Base-by-base conservation (phyloP, 2,888 invertebrate species). In the Opisthograptis luteolata region DNA sequence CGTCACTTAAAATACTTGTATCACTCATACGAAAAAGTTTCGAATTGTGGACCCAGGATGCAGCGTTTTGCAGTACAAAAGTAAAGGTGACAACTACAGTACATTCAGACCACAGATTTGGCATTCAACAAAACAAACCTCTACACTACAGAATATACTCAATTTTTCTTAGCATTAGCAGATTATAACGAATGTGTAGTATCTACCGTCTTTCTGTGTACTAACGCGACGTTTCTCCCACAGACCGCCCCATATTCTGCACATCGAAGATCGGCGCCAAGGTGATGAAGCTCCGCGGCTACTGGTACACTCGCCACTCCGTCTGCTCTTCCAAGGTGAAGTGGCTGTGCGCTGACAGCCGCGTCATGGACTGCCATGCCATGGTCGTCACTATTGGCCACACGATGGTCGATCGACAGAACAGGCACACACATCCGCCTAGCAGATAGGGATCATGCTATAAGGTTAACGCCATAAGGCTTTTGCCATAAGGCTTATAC, bases 241-340 rank as follows among this genome's bases (percentile, higher is more conserved):
- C 75, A 81, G 85, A 85, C 60, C 81, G 86, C 0, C 88, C 87
- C 0, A 68, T 76, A 2, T 88, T 88, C 71, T 84, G 78, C 73
- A 85, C 82, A 1, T 81, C 86, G 0, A 80, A 79, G 32, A 85
- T 82, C 36, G 87, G 87, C 0, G 87, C 83, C 0, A 76, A 81
- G 17, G 74, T 85, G 15, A 89, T 89, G 88, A 81, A 80, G 61
- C 73, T 87, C 3, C 75, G 79, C 0, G 88, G 88, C 0, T 86
- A 86, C 66, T 78, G 82, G 72, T 87, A 88, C 61, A 84, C 87
- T 0, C 64, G 87, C 0, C 88, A 87, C 52, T 89, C 88, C 0
- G 88, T 89, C 20, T 89, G 88, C 65, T 87, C 87, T 1, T 85
- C 87, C 8, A 70, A 84, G 37, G 88, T 89, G 1, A 81, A 84